Percentiles rank a stretch among this genome's conserved stretches.
Evolutionary conservation across 2,797 vertebrate species (phyloP).

Genomic region (Lateolabrax maculatus): DNA sequence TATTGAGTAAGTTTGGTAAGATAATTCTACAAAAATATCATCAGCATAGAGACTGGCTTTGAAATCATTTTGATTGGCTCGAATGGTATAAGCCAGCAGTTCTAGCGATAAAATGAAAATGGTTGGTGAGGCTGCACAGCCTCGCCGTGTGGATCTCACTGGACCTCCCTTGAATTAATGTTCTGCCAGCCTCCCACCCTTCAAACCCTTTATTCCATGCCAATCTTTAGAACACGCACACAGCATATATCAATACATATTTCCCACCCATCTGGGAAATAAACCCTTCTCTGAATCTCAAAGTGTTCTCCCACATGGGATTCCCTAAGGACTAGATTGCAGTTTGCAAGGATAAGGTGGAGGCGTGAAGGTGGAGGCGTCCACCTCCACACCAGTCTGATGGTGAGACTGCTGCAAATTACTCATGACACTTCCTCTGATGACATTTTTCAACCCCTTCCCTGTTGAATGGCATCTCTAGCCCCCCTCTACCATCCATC

Average conservation of each 20-base stretch:
- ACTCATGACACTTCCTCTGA: slow-evolving; percentile 82
- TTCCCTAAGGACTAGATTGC: slow-evolving; percentile 62
- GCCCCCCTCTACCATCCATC: slow-evolving; percentile 38
- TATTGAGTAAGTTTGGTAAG: too few relatives aligned
- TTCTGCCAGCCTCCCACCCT: slow-evolving; percentile 7
- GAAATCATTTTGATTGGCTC: too few relatives aligned
- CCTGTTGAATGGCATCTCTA: slow-evolving; percentile 72
- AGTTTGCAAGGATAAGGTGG: slow-evolving; percentile 65
- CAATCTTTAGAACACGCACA: slow-evolving; percentile 50
- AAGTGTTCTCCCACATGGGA: slow-evolving; percentile 66
- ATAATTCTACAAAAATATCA: too few relatives aligned
- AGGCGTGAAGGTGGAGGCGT: slow-evolving; percentile 57
- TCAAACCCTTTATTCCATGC: slow-evolving; percentile 19
- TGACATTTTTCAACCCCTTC: slow-evolving; percentile 81
- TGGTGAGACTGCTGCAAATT: slow-evolving; percentile 79
- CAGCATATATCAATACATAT: slow-evolving; percentile 58
- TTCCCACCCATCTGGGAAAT: slow-evolving; percentile 58
- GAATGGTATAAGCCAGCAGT: too few relatives aligned
- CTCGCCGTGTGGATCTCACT: too few relatives aligned
- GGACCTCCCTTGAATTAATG: slow-evolving; percentile 8
- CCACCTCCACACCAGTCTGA: slow-evolving; percentile 74
- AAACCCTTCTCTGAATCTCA: slow-evolving; percentile 56
- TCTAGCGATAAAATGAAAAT: too few relatives aligned
- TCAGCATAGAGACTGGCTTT: too few relatives aligned
- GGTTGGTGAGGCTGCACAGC: too few relatives aligned